These are phyloP conservation scores for Cynodonichthys magdalenae DNA, from an alignment of 2,797 vertebrate genomes.

Conservation along the genomic window DNA sequence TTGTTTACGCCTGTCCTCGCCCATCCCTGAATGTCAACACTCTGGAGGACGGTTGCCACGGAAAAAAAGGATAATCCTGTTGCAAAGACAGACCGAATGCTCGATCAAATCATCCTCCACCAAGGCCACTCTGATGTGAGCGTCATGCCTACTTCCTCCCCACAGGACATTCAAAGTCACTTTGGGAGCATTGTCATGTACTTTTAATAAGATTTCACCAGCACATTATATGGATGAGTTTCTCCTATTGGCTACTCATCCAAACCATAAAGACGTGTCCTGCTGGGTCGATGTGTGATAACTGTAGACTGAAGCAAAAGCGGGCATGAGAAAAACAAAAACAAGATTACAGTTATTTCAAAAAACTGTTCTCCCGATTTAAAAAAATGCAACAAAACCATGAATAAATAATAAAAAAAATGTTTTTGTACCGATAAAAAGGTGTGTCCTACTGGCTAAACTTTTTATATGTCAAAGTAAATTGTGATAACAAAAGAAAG, in stretches of 20 bases:
- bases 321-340: slow-evolving; percentile 39
- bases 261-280: slow-evolving; percentile 56
- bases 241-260: slow-evolving; percentile 69
- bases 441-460: neutral
- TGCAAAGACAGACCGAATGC: slow-evolving; percentile 63
- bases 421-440: neutral
- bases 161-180: slow-evolving; percentile 77
- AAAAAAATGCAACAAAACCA: neutral
- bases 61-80: slow-evolving; percentile 73
- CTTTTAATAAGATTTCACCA: slow-evolving; percentile 79
- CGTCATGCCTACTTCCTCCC: slow-evolving; percentile 72
- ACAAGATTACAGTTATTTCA: slow-evolving; percentile 64
- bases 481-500: neutral
- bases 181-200: slow-evolving; percentile 68
- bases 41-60: slow-evolving; percentile 60
- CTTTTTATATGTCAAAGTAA: slow-evolving; percentile 9
- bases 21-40: slow-evolving; percentile 77
- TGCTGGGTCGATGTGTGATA: slow-evolving; percentile 47
- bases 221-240: slow-evolving; percentile 80
- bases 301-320: slow-evolving; percentile 42
- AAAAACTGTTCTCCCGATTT: slow-evolving; percentile 11
- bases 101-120: slow-evolving; percentile 66
- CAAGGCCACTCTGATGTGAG: slow-evolving; percentile 73
- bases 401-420: too few species aligned
- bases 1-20: slow-evolving; percentile 76